Evolutionary conservation across 2,888 invertebrate genomes (phyloP), one percentile per base, ranked within the genome.

Genomic region (Sinhomidia bicolor): DNA sequence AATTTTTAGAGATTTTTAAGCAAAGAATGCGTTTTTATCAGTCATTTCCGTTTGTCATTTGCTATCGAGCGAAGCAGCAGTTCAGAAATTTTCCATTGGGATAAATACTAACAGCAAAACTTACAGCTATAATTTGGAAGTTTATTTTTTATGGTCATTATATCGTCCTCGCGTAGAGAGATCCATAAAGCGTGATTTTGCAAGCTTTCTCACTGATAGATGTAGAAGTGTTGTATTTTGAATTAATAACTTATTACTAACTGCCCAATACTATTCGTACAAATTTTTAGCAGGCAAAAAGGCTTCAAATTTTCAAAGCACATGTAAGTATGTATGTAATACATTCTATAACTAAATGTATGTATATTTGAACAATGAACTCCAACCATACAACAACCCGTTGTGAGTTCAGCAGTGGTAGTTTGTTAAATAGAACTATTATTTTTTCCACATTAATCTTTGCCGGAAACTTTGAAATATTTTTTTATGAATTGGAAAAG

Each of bases 1-100:
- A n/a, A n/a, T n/a, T n/a, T n/a, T n/a, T 36, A 79, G 32, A 29
- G 54, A 36, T 36, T n/a, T n/a, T n/a, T n/a, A 57, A 79, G 78
- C 57, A 32, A 79, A 36, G 17, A 82, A 82, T 82, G 68, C 68
- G 68, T 68, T 68, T 82, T 82, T 17, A 41, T 82, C 82, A 82
- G 82, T 47, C 68, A 68, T 82, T 51, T 68, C 65, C 14, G 82
- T 82, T 79, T 79, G 26, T 57, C 78, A 36, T 79, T 79, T 79
- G 57, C 78, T 57, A 76, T 51, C 74, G 51, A 78, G 71, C 74
- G 29, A 74, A 79, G 78, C 78, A 32, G 51, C 10, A 44, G 74
- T 76, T 26, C n/a, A 32, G 9, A 65, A 14, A 17, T 44, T 44
- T 54, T 51, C 29, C 12, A 14, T 14, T 54, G 17, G 17, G 76